Conservation (phyloP, 2,888 invertebrate species). For the Calliscelio sp. region DNA sequence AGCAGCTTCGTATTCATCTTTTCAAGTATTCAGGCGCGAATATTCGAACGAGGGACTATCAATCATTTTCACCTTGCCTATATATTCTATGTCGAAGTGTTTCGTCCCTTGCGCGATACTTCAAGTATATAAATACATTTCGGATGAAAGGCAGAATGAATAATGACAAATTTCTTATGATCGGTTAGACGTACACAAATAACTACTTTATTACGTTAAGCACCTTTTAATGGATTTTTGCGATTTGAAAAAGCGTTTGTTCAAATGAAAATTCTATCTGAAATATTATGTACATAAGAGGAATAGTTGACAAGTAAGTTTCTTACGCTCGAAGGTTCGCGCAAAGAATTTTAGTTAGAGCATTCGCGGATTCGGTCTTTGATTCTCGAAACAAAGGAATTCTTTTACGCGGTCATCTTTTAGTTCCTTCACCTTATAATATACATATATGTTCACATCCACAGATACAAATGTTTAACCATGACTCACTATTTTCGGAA, state of each 20-base stretch:
- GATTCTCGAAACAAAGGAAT: slow-evolving; percentile 71
- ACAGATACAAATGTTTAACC: slow-evolving; percentile 49
- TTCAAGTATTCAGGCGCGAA: too few relatives aligned
- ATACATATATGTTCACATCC: slow-evolving; percentile 66
- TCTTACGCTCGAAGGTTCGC: slow-evolving; percentile 7
- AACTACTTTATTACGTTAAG: slow-evolving; percentile 14
- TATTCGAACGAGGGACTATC: slow-evolving; percentile 26
- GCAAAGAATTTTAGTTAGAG: slow-evolving; percentile 57
- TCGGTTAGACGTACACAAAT: background rate
- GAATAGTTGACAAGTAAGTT: background rate
- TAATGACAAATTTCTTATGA: slow-evolving; percentile 33
- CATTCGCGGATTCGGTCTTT: slow-evolving; percentile 64
- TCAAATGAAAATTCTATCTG: background rate
- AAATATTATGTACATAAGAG: too few relatives aligned
- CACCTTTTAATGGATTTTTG: background rate
- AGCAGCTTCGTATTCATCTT: background rate
- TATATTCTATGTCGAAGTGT: background rate
- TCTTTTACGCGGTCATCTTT: slow-evolving; percentile 70
- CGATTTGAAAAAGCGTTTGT: background rate
- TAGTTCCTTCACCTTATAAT: slow-evolving; percentile 70
- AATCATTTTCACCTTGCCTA: slow-evolving; percentile 32
- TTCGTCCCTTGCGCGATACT: slow-evolving; percentile 15
- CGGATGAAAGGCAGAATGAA: slow-evolving; percentile 11
- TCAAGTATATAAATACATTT: slow-evolving; percentile 34
- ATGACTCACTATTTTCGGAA: slow-evolving; percentile 64